Conservation (phyloP, 2,888 invertebrate species). For the Mycalesis mineus region DNA sequence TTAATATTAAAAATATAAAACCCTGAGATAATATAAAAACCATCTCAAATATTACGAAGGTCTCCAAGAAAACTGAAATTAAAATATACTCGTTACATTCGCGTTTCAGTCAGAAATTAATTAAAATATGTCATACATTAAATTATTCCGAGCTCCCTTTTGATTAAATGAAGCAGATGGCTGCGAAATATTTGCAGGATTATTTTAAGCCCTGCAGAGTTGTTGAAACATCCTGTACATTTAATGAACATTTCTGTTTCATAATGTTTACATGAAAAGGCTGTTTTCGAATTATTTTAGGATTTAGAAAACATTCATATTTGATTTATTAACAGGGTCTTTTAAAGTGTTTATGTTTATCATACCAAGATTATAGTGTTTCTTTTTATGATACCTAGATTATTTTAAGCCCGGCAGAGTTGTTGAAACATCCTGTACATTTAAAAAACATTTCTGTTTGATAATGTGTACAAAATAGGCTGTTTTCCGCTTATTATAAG, state of each 20-base stretch:
- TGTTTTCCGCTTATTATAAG: background rate
- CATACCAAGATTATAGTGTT: too few species aligned
- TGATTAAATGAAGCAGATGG: conserved; percentile 26
- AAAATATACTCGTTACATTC: conserved; percentile 18
- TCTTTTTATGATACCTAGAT: too few species aligned
- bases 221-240: conserved; percentile 18
- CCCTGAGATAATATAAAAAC: too few species aligned
- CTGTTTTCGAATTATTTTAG: background rate
- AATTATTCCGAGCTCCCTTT: conserved; percentile 31
- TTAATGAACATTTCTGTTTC: background rate
- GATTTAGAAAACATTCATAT: too few species aligned
- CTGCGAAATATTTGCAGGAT: conserved; percentile 24
- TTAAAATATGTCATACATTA: conserved; percentile 34
- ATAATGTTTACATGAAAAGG: background rate
- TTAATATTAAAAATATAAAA: too few species aligned
- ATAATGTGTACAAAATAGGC: background rate
- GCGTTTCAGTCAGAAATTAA: conserved; percentile 31
- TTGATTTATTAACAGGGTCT: too few species aligned
- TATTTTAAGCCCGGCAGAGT: conserved; percentile 11
- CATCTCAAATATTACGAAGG: conserved; percentile 8
- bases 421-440: conserved; percentile 18
- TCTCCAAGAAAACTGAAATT: conserved; percentile 1
- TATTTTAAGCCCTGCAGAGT: conserved; percentile 11
- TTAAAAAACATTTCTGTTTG: background rate
- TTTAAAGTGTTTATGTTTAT: too few species aligned